A percentile compares a stretch with the other conserved stretches of the same genome.
Conservation (phyloP, 2,888 invertebrate species). For the Tachystola acroxantha region DNA sequence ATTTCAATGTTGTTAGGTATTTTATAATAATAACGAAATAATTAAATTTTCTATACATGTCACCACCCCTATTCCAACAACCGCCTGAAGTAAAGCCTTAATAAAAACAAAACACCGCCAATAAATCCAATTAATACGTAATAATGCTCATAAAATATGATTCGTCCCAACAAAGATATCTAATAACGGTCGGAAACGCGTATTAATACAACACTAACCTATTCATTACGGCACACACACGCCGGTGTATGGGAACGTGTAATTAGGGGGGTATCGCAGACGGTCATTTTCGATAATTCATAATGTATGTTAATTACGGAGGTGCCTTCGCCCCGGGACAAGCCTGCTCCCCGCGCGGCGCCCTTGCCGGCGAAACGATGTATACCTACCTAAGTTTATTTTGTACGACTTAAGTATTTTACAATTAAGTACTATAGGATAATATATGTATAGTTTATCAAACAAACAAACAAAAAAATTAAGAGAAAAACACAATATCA, state of each 20-base stretch:
- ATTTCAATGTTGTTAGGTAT: no score
- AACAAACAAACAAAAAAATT: no score
- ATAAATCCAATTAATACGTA: constrained; percentile 56
- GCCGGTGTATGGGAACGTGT: constrained; percentile 39
- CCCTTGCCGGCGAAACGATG: constrained; percentile 1
- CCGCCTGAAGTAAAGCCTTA: not conserved
- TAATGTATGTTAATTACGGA: constrained; percentile 76
- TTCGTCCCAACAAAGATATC: constrained; percentile 59
- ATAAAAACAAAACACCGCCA: constrained; percentile 23
- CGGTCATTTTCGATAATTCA: constrained; percentile 74
- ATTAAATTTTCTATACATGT: no score
- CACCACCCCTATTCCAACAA: constrained; percentile 4
- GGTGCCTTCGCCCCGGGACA: constrained; percentile 55
- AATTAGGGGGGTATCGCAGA: constrained; percentile 65
- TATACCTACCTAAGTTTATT: no score
- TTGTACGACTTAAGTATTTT: no score
- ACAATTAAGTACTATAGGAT: no score
- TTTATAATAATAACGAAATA: no score
- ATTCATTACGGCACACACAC: constrained; percentile 48
- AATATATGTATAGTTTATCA: no score
- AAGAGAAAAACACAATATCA: no score
- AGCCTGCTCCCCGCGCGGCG: constrained; percentile 20
- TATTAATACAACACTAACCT: constrained; percentile 64
- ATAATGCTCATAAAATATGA: constrained; percentile 51
- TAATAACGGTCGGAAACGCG: constrained; percentile 53